Evolutionary conservation across 2,113 vertebrate species (phyloP), one percentile per base, ranked within the genome.

Genomic region (Morone chrysops): DNA sequence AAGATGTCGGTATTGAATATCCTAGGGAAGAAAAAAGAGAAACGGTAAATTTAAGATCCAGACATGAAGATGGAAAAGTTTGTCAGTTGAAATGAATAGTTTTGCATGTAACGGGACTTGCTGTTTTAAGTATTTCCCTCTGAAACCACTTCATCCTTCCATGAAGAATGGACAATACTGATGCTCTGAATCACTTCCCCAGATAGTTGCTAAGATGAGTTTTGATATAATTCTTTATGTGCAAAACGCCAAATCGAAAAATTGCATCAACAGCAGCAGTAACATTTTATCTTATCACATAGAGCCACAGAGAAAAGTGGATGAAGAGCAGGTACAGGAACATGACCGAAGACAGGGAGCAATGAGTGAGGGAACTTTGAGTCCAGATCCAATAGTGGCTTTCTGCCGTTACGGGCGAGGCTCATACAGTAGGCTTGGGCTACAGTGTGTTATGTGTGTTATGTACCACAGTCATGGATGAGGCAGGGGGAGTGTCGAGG

Each of bases 41-140:
- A 93, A 88, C 68, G 67, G 90, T 92, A 89, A 94, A 95, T 90
- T 92, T 87, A 92, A 93, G 91, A 93, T 93, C 93, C 94, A 95
- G 94, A 94, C 91, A 8, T 84, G 84, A 92, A 92, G 89, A 93
- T 90, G 92, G 94, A 94, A 94, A 94, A 84, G 78, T 93, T 91
- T 91, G 90, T 92, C 88, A 92, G 91, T 66, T 92, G 48, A 89
- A 91, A 82, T 81, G 71, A 92, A 91, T 90, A 83, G 82, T 92
- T 92, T 68, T 67, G 71, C 70, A 82, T 84, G 82, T 91, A 90
- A 92, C 57, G 10, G 59, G 78, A 88, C 62, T 70, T 54, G 25
- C 72, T 79, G 68, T 86, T 84, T 50, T 85, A 75, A 87, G 78
- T 68, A 81, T 71, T 89, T 91, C 81, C 81, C 61, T 88, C 77